phyloP scores from a whole-genome alignment of 2,113 vertebrate genomes.

The Ceyx cyanopectus region DNA sequence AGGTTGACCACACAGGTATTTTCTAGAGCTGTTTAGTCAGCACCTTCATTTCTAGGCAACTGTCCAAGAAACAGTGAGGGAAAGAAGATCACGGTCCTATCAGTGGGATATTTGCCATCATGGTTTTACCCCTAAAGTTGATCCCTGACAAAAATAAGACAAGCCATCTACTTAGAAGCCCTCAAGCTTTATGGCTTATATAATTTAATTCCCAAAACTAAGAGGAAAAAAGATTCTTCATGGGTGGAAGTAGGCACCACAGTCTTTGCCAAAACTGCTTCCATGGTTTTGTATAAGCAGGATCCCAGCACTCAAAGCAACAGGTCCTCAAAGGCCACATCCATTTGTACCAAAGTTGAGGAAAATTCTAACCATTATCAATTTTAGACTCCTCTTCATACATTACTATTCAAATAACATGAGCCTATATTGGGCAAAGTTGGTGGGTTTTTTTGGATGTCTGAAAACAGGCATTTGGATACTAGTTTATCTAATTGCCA shows the following conservation, averaged over 20 bases:
- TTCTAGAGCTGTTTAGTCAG: background rate
- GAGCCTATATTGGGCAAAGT: background rate
- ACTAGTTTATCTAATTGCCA: background rate
- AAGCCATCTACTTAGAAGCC: background rate
- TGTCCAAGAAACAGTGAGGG: fast-evolving
- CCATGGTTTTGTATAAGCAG: background rate
- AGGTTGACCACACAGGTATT: background rate
- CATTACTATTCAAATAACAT: background rate
- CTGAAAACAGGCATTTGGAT: background rate
- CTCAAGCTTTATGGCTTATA: background rate
- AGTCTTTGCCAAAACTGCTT: background rate
- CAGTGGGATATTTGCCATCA: background rate
- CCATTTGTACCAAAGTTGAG: fast-evolving
- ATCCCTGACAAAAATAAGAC: background rate
- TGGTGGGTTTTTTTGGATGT: background rate
- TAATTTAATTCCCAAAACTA: background rate
- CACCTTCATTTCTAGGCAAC: background rate
- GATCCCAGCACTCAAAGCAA: background rate
- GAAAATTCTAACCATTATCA: background rate
- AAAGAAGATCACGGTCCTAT: fast-evolving
- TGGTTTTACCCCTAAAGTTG: background rate
- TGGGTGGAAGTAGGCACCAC: background rate
- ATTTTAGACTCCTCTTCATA: background rate
- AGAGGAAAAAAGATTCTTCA: background rate
- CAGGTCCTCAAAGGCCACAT: background rate